Conservation (phyloP, 2,888 invertebrate genomes). For the Mylabris sibirica region DNA sequence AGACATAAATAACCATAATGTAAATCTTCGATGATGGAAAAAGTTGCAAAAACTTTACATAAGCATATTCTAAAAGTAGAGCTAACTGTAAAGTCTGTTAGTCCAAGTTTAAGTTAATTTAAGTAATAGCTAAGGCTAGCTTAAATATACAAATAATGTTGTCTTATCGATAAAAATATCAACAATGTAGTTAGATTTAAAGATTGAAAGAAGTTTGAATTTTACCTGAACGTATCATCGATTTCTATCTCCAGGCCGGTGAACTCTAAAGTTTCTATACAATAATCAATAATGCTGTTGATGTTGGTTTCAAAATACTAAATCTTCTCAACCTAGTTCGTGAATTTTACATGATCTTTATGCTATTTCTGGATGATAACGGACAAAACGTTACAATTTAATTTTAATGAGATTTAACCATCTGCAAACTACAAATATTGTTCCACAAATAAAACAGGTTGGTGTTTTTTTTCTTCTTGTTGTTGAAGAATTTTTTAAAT, state of each 20-base stretch:
- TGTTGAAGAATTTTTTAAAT: too few species aligned
- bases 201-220: neutral
- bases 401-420: neutral
- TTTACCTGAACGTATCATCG: neutral
- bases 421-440: too few species aligned
- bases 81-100: too few species aligned
- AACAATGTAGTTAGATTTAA: neutral
- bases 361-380: neutral
- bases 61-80: too few species aligned
- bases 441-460: neutral
- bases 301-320: neutral
- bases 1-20: neutral
- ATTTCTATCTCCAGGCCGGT: neutral
- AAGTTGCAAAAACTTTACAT: too few species aligned
- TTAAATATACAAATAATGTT: too few species aligned
- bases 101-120: too few species aligned
- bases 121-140: too few species aligned
- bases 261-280: neutral
- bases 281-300: neutral
- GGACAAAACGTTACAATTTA: neutral
- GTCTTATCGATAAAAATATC: neutral
- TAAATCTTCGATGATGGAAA: neutral
- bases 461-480: too few species aligned
- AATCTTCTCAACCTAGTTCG: neutral
- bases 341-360: neutral